phyloP scores from a whole-genome alignment of 2,888 invertebrate species.

The Leptopilina myrica region DNA sequence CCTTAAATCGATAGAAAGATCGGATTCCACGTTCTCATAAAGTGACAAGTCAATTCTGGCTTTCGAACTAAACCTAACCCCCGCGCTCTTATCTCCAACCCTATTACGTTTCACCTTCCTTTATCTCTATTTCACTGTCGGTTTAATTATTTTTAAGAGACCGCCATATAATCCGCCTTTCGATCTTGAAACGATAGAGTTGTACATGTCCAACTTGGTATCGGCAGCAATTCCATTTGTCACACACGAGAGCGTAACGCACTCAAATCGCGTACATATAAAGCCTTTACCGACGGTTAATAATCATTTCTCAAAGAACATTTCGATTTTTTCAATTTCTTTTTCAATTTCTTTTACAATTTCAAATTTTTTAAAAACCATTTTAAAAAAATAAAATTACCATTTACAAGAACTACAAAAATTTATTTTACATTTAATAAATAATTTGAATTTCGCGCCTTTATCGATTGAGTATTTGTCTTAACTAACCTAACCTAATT shows the following conservation, averaged over 20 bases:
- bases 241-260: not conserved
- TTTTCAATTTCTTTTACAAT: too few species aligned
- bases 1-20: slow-evolving; percentile 22
- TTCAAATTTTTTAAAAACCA: too few species aligned
- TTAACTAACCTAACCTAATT: not conserved
- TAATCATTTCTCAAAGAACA: not conserved
- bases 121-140: slow-evolving; percentile 33
- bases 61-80: slow-evolving; percentile 24
- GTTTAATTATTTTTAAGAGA: slow-evolving; percentile 40
- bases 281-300: not conserved
- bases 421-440: too few species aligned
- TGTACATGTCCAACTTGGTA: slow-evolving; percentile 30
- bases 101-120: slow-evolving; percentile 28
- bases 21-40: slow-evolving; percentile 33
- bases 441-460: too few species aligned
- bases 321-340: not conserved
- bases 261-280: slow-evolving; percentile 11
- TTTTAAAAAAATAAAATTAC: too few species aligned
- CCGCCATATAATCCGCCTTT: slow-evolving; percentile 22
- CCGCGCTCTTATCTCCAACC: slow-evolving; percentile 20
- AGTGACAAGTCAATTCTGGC: slow-evolving; percentile 29
- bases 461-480: too few species aligned
- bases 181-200: slow-evolving; percentile 34
- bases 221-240: slow-evolving; percentile 33
- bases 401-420: too few species aligned